These are phyloP conservation scores for Carollia perspicillata DNA, from an alignment of 2,113 vertebrate genomes.

Conservation along the genomic window DNA sequence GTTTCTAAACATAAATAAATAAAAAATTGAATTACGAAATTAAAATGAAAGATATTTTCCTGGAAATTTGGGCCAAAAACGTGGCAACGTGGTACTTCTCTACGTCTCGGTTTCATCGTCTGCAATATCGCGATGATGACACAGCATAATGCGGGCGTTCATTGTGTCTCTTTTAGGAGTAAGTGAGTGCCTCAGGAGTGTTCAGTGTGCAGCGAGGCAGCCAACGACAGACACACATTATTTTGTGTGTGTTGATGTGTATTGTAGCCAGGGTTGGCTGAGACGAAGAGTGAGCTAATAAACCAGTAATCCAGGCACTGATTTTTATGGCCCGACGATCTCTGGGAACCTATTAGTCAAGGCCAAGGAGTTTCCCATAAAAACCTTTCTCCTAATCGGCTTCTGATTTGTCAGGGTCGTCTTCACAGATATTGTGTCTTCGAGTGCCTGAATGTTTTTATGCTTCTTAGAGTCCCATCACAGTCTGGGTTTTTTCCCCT, in stretches of 20 bases:
- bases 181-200: background rate
- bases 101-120: background rate
- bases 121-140: background rate
- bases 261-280: background rate
- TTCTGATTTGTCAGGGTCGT: background rate
- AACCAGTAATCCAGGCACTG: background rate
- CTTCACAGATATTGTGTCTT: background rate
- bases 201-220: background rate
- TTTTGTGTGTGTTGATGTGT: background rate
- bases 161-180: background rate
- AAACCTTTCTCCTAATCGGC: background rate
- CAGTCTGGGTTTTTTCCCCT: background rate
- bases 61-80: no score
- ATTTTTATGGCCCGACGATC: background rate
- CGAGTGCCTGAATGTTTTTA: background rate
- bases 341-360: background rate
- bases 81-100: background rate
- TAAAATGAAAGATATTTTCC: no score
- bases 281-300: background rate
- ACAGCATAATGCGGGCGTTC: background rate
- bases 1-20: no score
- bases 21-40: no score
- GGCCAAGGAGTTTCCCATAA: background rate
- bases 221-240: accelerated
- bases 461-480: background rate